Evolutionary conservation across 2,113 vertebrate genomes (phyloP).

Genomic region (Clarias magur): DNA sequence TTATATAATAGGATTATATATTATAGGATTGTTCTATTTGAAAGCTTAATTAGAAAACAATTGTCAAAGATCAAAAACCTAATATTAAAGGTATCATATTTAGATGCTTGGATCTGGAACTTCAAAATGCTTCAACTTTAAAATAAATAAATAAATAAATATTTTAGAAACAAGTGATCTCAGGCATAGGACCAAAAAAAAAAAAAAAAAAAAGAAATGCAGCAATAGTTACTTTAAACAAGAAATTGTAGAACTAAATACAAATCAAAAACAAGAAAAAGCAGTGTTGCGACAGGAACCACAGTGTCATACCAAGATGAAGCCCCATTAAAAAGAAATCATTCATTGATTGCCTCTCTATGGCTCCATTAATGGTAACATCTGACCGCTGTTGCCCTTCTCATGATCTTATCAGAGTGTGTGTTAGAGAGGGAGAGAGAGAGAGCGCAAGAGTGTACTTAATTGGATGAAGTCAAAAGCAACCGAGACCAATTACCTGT

Average conservation of each 20-base stretch:
- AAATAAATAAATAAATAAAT: neutral
- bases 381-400: neutral
- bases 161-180: neutral
- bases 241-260: neutral
- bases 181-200: neutral
- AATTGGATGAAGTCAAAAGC: conserved; percentile 54
- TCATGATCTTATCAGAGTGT: neutral
- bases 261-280: neutral
- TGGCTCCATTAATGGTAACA: neutral
- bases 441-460: conserved; percentile 9
- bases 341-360: neutral
- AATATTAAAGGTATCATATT: neutral
- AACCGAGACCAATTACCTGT: conserved; percentile 58
- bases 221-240: neutral
- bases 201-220: too few species aligned
- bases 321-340: neutral
- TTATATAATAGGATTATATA: too few species aligned
- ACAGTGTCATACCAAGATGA: neutral
- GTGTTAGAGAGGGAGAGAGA: neutral
- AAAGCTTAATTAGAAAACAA: neutral
- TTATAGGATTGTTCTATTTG: too few species aligned
- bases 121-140: neutral
- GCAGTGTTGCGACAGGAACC: neutral
- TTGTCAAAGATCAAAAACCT: neutral
- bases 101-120: neutral